A percentile compares a stretch with the other conserved stretches of the same genome.
Evolutionary conservation across 1,140 invertebrate genomes (phyloP).

Genomic region (Reticulitermes speratus): DNA sequence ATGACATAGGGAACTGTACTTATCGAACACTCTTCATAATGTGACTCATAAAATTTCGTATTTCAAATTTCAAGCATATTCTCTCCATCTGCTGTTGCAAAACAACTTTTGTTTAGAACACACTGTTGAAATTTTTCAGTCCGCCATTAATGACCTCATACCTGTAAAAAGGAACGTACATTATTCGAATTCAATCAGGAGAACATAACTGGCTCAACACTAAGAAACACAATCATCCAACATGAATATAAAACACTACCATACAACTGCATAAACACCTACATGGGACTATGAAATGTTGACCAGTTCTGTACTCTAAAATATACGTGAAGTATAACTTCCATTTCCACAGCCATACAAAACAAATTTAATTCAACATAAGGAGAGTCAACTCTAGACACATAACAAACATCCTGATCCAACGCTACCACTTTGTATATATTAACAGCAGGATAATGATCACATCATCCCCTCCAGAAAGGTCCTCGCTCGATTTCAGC

Average conservation of each 20-base stretch:
- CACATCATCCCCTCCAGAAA: background rate
- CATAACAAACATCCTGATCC: background rate
- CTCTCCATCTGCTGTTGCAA: background rate
- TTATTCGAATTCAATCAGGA: background rate
- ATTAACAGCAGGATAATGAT: background rate
- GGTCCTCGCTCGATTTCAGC: background rate
- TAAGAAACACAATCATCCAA: background rate
- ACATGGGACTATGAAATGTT: background rate
- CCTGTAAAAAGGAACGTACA: background rate
- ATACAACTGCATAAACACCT: background rate
- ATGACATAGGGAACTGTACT: no score
- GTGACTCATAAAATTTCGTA: no score
- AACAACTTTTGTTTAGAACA: background rate
- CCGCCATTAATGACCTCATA: background rate
- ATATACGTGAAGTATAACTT: background rate
- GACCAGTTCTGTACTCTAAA: background rate
- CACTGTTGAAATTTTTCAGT: background rate
- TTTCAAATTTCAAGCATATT: background rate
- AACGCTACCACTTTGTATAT: background rate
- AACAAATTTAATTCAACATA: background rate
- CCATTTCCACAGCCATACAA: background rate
- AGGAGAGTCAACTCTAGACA: conserved; percentile 4
- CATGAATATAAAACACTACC: background rate
- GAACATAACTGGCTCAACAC: conserved; percentile 2
- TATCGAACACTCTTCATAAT: no score